Conservation (phyloP, 1,140 invertebrate species). For the Hetaerina americana region DNA sequence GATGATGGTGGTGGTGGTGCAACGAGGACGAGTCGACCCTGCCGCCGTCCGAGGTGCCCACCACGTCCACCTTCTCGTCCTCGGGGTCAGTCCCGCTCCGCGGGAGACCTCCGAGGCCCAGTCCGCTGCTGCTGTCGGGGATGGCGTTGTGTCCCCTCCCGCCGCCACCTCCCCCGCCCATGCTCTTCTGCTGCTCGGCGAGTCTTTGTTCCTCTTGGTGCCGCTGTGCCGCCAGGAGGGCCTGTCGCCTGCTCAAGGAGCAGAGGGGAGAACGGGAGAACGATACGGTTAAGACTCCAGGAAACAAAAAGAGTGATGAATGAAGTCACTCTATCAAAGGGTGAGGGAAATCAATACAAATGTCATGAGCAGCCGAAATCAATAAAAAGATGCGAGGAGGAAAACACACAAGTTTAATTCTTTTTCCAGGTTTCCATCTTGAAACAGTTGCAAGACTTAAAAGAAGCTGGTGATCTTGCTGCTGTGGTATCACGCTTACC, state of each 20-base stretch:
- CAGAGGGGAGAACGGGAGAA: no score
- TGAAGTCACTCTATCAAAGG: no score
- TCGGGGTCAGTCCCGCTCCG: slow-evolving; percentile 56
- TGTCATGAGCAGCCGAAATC: no score
- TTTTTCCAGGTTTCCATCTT: no score
- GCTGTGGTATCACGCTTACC: no score
- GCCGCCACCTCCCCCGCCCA: slow-evolving; percentile 27
- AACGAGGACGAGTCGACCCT: slow-evolving; percentile 40
- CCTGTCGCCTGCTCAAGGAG: slow-evolving; percentile 69
- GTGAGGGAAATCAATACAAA: no score
- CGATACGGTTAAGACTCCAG: no score
- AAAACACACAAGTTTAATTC: no score
- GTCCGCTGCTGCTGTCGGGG: slow-evolving; percentile 22
- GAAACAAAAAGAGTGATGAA: no score
- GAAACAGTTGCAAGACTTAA: no score
- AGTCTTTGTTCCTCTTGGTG: slow-evolving; percentile 24
- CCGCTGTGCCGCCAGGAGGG: slow-evolving; percentile 52
- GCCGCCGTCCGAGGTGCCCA: slow-evolving; percentile 57
- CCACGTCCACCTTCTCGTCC: slow-evolving; percentile 76
- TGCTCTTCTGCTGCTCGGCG: slow-evolving; percentile 25
- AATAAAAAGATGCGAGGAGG: no score
- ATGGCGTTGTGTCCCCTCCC: slow-evolving; percentile 29
- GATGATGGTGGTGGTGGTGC: slow-evolving; percentile 31
- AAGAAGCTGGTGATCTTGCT: no score
- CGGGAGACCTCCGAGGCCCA: slow-evolving; percentile 24